Conservation (phyloP, 2,888 invertebrate species). For the Hirtodrosophila duncani region DNA sequence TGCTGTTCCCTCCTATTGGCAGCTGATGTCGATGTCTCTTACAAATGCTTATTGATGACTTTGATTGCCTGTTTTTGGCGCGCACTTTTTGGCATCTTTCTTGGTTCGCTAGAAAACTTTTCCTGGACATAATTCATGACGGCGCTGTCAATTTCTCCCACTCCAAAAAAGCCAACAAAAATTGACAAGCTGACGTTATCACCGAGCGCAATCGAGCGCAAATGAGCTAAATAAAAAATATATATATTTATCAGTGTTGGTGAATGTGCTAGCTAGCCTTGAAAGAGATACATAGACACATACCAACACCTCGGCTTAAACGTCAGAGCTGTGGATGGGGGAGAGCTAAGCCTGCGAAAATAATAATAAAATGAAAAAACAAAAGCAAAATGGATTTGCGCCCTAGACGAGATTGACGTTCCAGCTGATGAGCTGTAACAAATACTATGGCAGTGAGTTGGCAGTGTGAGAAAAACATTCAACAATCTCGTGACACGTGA, state of each 20-base stretch:
- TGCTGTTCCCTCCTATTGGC: not conserved
- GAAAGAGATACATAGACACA: too few relatives aligned
- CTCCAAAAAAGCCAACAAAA: constrained; percentile 5
- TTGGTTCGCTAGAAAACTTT: constrained; percentile 11
- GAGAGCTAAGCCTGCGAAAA: constrained; percentile 3
- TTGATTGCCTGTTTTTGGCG: constrained; percentile 27
- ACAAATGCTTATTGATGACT: constrained; percentile 46
- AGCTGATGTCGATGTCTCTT: constrained; percentile 13
- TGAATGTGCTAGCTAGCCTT: not conserved
- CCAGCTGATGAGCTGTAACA: constrained; percentile 26
- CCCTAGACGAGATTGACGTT: constrained; percentile 28
- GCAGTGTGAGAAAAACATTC: too few relatives aligned
- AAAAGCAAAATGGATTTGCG: constrained; percentile 38
- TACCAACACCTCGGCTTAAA: not conserved
- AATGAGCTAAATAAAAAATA: constrained; percentile 33
- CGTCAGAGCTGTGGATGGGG: constrained; percentile 11
- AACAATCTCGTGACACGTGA: too few relatives aligned
- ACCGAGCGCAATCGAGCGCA: constrained; percentile 41
- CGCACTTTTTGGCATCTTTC: too few relatives aligned
- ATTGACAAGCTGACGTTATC: constrained; percentile 39
- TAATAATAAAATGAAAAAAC: constrained; percentile 14
- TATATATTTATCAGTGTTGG: not conserved
- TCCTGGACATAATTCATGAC: constrained; percentile 29
- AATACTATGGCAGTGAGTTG: too few relatives aligned
- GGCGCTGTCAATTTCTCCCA: constrained; percentile 30